A percentile compares a stretch with the other conserved stretches of the same genome.
phyloP scores from a whole-genome alignment of 2,797 vertebrate genomes.

The Pelochelys cantorii region DNA sequence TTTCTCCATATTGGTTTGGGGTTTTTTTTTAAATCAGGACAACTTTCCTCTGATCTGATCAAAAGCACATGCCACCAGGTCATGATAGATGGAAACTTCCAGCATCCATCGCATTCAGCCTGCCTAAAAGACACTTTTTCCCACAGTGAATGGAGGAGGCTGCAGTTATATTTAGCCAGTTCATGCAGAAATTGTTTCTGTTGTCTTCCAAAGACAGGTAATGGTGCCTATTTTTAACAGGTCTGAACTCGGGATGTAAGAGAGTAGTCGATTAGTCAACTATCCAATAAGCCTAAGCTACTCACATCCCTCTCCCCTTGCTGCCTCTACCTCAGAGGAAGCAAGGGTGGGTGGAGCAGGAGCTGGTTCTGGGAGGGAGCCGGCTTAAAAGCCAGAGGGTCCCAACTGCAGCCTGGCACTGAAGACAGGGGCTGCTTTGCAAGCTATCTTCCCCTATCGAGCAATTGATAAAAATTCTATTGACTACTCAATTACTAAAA shows the following conservation, averaged over 20 bases:
- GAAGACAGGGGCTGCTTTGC: no score
- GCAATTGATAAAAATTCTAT: no score
- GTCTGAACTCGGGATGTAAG: neutral
- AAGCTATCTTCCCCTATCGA: no score
- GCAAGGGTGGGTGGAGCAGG: no score
- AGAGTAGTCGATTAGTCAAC: no score
- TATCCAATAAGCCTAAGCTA: no score
- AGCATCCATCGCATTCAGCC: conserved; percentile 17
- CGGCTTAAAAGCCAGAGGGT: no score
- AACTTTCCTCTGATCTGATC: neutral
- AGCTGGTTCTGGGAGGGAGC: no score
- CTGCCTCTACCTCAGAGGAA: no score
- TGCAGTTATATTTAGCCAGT: conserved; percentile 31
- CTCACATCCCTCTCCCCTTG: no score
- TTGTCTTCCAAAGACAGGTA: conserved; percentile 61
- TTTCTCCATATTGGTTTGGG: neutral
- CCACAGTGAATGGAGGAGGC: neutral
- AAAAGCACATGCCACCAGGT: neutral
- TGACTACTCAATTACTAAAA: no score
- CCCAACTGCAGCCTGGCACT: no score
- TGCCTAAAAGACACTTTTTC: conserved; percentile 33
- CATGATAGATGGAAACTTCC: neutral
- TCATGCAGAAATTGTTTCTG: conserved; percentile 25
- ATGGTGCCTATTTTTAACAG: conserved; percentile 59
- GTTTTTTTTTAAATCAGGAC: neutral